Percentiles rank a stretch among this genome's conserved stretches.
Evolutionary conservation across 2,113 vertebrate genomes (phyloP).

Genomic region (Lepisosteus oculatus): DNA sequence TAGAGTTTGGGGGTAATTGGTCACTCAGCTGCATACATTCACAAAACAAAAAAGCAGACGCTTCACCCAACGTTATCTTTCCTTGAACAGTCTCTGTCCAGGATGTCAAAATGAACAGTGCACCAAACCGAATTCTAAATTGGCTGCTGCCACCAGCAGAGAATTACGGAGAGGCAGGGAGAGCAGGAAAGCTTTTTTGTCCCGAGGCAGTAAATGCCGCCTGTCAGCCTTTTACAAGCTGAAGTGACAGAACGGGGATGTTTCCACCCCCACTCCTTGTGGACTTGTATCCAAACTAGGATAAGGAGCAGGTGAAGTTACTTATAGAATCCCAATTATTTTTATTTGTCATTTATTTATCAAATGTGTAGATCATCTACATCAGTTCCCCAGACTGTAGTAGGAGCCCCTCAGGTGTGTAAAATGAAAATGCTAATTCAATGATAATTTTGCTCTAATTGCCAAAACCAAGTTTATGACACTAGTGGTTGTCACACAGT

Average conservation of each 20-base stretch:
- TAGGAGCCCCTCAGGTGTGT: no score
- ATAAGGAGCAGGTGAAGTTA: no score
- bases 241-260: slow-evolving; percentile 31
- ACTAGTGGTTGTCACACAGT: no score
- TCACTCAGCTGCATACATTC: slow-evolving; percentile 8
- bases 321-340: no score
- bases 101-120: slow-evolving; percentile 19
- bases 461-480: no score
- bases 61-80: slow-evolving; percentile 17
- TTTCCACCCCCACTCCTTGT: slow-evolving; percentile 14
- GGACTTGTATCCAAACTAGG: slow-evolving; percentile 16
- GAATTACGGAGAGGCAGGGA: slow-evolving; percentile 22
- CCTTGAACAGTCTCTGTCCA: slow-evolving; percentile 8
- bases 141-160: slow-evolving; percentile 21
- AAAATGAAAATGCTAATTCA: no score
- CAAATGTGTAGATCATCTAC: no score
- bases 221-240: slow-evolving; percentile 34
- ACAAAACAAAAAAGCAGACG: slow-evolving; percentile 17
- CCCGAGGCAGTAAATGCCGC: slow-evolving; percentile 35
- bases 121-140: slow-evolving; percentile 24
- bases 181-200: slow-evolving; percentile 35
- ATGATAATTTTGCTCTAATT: no score
- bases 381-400: no score
- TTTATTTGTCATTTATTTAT: no score
- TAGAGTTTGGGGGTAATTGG: slow-evolving; percentile 16